Evolutionary conservation across 2,113 vertebrate species (phyloP).

Genomic region (Lasiurus borealis): DNA sequence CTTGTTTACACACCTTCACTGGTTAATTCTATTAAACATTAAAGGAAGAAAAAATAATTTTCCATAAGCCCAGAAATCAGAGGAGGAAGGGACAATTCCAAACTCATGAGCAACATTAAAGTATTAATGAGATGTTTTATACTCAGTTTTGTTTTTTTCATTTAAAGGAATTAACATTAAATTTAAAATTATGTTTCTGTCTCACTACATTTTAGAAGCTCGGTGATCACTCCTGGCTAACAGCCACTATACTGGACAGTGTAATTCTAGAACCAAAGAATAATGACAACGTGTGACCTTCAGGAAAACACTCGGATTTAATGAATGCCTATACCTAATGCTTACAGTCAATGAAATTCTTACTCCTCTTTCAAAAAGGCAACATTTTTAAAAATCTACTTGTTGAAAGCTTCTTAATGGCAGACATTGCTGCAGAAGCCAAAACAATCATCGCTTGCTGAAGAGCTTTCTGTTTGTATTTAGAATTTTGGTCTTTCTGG

Average conservation of each 20-base stretch:
- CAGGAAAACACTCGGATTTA: neutral
- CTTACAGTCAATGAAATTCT: neutral
- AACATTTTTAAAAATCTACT: neutral
- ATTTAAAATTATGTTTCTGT: neutral
- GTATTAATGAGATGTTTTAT: neutral
- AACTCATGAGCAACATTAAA: neutral
- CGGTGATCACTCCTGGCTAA: neutral
- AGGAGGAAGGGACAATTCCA: neutral
- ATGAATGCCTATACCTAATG: neutral
- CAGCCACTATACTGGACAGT: neutral
- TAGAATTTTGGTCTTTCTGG: neutral
- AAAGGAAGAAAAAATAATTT: too few relatives aligned
- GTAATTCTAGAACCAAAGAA: neutral
- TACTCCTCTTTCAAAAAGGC: neutral
- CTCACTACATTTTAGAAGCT: neutral
- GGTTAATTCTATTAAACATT: too few relatives aligned
- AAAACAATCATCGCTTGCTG: neutral
- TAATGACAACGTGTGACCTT: neutral
- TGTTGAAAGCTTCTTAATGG: constrained; percentile 16
- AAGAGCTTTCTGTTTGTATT: constrained; percentile 23
- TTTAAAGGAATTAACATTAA: neutral
- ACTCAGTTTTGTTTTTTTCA: neutral
- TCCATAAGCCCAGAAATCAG: too few relatives aligned
- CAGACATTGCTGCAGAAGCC: neutral
- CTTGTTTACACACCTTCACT: too few relatives aligned